Evolutionary conservation across 2,113 vertebrate genomes (phyloP).

Genomic region (Equus quagga): DNA sequence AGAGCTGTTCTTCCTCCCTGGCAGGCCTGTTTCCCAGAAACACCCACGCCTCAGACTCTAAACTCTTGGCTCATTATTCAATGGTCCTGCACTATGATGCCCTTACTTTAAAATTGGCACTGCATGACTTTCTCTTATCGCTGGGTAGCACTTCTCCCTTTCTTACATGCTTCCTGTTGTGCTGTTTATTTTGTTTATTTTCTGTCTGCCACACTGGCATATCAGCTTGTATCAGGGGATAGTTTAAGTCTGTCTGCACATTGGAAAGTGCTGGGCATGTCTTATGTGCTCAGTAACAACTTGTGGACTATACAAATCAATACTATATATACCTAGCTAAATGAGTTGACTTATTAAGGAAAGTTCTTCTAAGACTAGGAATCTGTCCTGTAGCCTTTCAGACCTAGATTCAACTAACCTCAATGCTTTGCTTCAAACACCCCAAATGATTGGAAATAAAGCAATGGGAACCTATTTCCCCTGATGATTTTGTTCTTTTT

Average conservation of each 20-base stretch:
- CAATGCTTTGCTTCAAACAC: background rate
- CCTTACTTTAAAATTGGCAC: background rate
- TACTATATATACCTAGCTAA: background rate
- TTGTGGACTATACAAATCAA: background rate
- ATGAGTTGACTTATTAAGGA: background rate
- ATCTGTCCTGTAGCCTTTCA: background rate
- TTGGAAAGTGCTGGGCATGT: background rate
- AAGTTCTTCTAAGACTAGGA: background rate
- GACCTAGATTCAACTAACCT: background rate
- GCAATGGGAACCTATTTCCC: background rate
- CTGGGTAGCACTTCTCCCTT: background rate
- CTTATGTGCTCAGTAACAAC: background rate
- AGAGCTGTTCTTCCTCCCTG: background rate
- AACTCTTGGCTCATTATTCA: background rate
- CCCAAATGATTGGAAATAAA: background rate
- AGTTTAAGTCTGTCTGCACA: background rate
- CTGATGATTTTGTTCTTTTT: background rate
- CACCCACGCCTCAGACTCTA: background rate
- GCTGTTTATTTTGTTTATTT: background rate
- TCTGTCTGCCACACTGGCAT: fast-evolving
- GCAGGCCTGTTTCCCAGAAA: background rate
- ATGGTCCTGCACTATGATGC: fast-evolving
- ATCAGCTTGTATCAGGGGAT: background rate
- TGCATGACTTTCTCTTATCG: background rate
- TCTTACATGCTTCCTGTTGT: fast-evolving